These are phyloP conservation scores for Andrena trimmerana DNA, from an alignment of 2,888 invertebrate species.

Conservation along the genomic window DNA sequence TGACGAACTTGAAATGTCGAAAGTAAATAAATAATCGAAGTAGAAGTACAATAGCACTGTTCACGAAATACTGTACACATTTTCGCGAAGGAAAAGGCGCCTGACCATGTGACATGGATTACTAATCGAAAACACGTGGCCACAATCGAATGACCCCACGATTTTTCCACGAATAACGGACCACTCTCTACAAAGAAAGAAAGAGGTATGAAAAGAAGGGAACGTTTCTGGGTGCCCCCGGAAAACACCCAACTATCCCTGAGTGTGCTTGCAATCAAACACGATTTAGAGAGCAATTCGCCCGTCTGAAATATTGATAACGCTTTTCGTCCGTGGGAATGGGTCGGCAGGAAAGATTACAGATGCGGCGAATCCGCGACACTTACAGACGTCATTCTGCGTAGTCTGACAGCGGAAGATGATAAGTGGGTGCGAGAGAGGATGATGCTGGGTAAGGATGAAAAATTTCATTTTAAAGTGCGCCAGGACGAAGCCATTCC, in stretches of 20 bases:
- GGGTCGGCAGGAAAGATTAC: constrained; percentile 12
- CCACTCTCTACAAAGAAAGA: neutral
- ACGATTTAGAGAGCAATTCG: neutral
- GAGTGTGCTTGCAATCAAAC: neutral
- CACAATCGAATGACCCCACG: too few relatives aligned
- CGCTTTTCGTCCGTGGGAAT: neutral
- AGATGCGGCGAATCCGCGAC: constrained; percentile 43
- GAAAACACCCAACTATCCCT: neutral
- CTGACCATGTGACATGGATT: too few relatives aligned
- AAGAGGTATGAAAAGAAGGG: neutral
- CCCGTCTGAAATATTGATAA: constrained; percentile 19
- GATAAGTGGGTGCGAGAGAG: constrained; percentile 41
- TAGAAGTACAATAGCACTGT: too few relatives aligned
- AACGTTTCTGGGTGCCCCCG: neutral
- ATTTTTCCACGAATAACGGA: neutral
- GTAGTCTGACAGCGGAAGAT: constrained; percentile 20
- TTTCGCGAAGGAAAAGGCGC: too few relatives aligned
- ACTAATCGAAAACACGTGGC: too few relatives aligned
- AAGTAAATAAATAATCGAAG: too few relatives aligned
- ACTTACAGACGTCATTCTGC: constrained; percentile 51
- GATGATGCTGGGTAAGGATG: constrained; percentile 34
- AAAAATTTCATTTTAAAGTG: constrained; percentile 71
- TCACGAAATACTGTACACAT: too few relatives aligned
- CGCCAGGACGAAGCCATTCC: constrained; percentile 54
- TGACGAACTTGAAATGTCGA: too few relatives aligned